These are phyloP conservation scores for Stercorarius parasiticus DNA, from an alignment of 2,113 vertebrate genomes.

Conservation along the genomic window DNA sequence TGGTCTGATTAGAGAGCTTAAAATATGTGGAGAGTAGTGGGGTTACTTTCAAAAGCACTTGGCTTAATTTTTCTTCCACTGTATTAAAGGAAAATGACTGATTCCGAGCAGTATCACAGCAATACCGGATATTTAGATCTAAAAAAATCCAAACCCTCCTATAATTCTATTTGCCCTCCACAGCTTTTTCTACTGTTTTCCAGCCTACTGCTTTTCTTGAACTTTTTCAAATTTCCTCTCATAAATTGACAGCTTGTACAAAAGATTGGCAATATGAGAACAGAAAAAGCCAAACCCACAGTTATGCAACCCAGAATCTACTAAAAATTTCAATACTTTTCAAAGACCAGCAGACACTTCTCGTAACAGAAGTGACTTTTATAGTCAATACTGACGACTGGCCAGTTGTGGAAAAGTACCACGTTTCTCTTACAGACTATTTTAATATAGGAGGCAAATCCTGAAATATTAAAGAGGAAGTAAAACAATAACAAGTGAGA, in stretches of 20 bases:
- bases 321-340: neutral
- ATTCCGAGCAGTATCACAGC: neutral
- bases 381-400: neutral
- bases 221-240: neutral
- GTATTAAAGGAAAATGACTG: neutral
- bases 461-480: conserved; percentile 1
- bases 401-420: neutral
- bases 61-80: conserved; percentile 8
- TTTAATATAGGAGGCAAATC: neutral
- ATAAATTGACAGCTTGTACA: neutral
- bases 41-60: conserved; percentile 18
- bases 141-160: neutral
- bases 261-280: neutral
- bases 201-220: neutral
- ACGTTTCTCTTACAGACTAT: neutral
- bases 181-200: neutral
- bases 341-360: neutral
- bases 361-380: neutral
- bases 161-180: neutral
- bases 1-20: conserved; percentile 38
- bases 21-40: neutral
- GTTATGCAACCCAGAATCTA: neutral
- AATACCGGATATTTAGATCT: neutral
- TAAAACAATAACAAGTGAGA: neutral
- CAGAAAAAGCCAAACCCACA: neutral